phyloP scores from a whole-genome alignment of 2,888 invertebrate species.

The Cephus runcator region DNA sequence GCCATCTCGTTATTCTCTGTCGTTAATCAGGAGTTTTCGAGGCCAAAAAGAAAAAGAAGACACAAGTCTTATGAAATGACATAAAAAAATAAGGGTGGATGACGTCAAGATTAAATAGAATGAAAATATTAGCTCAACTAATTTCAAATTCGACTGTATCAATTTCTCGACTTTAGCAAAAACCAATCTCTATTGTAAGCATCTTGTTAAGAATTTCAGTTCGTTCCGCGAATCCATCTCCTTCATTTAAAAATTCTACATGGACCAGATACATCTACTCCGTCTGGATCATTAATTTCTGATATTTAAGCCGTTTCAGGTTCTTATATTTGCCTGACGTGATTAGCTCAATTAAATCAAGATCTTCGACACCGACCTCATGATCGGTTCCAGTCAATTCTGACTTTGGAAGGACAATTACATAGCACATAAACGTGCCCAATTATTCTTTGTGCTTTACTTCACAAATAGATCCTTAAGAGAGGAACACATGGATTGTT shows the following conservation, averaged over 20 bases:
- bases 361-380: not conserved
- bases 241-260: not conserved
- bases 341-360: not conserved
- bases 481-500: conserved; percentile 84
- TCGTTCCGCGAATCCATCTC: not conserved
- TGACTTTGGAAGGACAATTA: not conserved
- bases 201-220: not conserved
- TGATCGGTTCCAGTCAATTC: not conserved
- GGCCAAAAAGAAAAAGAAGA: not conserved
- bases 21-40: not conserved
- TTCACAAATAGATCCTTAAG: conserved; percentile 89
- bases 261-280: not conserved
- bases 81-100: not conserved
- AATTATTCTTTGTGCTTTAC: conserved; percentile 63
- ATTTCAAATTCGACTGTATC: too few species aligned
- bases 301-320: not conserved
- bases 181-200: not conserved
- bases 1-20: not conserved
- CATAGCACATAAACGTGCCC: not conserved
- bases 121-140: too few species aligned
- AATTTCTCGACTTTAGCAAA: not conserved
- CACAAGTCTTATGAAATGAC: not conserved
- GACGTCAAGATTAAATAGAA: too few species aligned
- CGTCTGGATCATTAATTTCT: not conserved
- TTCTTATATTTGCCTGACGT: not conserved